Evolutionary conservation across 1,140 invertebrate genomes (phyloP).

Genomic region (Drosophila sulfurigaster): DNA sequence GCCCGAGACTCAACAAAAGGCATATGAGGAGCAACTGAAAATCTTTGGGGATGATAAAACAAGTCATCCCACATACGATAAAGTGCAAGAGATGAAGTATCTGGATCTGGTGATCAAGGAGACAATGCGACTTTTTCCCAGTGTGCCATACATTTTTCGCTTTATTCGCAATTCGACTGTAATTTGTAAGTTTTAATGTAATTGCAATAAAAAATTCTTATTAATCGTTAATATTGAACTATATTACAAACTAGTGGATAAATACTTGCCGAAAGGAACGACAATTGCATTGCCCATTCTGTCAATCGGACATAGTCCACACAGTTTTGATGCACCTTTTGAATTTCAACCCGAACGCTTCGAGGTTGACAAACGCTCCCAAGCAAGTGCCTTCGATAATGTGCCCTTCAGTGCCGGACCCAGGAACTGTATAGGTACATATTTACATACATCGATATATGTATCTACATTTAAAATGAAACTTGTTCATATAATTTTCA

Average conservation of each 20-base stretch:
- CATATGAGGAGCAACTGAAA: conserved; percentile 85
- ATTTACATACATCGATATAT: neutral
- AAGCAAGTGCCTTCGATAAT: conserved; percentile 85
- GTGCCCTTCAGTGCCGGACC: conserved; percentile 87
- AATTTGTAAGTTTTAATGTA: conserved; percentile 45
- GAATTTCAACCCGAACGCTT: conserved; percentile 92
- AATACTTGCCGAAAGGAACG: conserved; percentile 47
- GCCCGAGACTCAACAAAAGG: conserved; percentile 72
- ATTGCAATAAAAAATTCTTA: neutral
- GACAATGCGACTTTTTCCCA: conserved; percentile 88
- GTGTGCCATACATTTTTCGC: conserved; percentile 89
- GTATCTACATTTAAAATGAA: neutral
- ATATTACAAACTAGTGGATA: conserved; percentile 40
- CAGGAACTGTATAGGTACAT: conserved; percentile 73
- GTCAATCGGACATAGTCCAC: conserved; percentile 57
- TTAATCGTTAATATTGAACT: neutral
- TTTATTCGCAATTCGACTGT: conserved; percentile 37
- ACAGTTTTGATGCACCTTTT: conserved; percentile 89
- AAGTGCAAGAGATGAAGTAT: conserved; percentile 88
- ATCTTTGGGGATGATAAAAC: conserved; percentile 85
- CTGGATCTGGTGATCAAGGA: conserved; percentile 89
- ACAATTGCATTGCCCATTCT: conserved; percentile 54
- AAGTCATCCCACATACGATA: conserved; percentile 85
- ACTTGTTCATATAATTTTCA: too few relatives aligned
- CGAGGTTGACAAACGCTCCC: conserved; percentile 79